Percentiles rank a stretch among this genome's conserved stretches.
phyloP scores from a whole-genome alignment of 2,113 vertebrate species.

The Pseudonaja textilis region DNA sequence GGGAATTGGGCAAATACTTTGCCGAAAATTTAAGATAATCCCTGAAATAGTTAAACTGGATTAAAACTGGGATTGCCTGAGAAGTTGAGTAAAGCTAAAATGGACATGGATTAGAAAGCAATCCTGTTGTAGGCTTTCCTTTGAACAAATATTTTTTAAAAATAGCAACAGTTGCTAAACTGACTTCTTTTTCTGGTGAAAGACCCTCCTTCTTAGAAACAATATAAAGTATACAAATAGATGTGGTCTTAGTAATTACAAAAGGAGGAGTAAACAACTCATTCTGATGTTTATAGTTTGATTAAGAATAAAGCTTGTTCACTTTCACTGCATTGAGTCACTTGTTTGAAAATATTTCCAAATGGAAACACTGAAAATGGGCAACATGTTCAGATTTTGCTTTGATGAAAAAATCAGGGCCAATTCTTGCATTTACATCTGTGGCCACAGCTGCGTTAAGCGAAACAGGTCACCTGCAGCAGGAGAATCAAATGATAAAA shows the following conservation, averaged over 20 bases:
- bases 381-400: neutral
- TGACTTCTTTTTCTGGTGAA: neutral
- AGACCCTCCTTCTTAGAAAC: neutral
- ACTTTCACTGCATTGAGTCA: neutral
- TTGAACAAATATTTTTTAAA: neutral
- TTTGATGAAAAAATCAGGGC: neutral
- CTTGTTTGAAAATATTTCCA: neutral
- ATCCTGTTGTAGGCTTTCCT: neutral
- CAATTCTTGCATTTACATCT: neutral
- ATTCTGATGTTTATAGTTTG: neutral
- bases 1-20: neutral
- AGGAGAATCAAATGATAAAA: neutral
- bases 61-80: neutral
- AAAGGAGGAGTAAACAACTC: neutral
- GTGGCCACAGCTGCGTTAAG: neutral
- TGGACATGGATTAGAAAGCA: neutral
- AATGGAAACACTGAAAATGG: neutral
- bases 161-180: neutral
- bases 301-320: neutral
- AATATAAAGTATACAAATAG: neutral
- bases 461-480: neutral
- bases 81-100: neutral
- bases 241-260: neutral
- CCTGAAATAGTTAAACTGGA: neutral
- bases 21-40: neutral